A percentile compares a stretch with the other conserved stretches of the same genome.
Conservation (phyloP, 2,888 invertebrate genomes). For the Cephalotes varians region DNA sequence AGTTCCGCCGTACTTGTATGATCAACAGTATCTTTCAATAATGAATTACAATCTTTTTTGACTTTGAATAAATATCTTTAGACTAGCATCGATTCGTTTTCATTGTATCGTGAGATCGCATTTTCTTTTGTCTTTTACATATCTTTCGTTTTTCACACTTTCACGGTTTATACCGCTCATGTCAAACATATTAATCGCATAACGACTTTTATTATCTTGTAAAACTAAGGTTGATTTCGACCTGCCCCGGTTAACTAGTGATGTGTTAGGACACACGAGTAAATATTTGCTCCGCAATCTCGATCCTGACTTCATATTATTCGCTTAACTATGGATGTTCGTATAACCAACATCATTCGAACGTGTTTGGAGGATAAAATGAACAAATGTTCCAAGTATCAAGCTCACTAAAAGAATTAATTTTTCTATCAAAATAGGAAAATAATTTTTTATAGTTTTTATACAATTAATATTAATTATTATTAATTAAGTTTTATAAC, state of each 20-base stretch:
- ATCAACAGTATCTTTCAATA: constrained; percentile 57
- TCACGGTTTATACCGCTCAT: neutral
- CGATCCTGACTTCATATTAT: constrained; percentile 73
- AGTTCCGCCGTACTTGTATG: constrained; percentile 20
- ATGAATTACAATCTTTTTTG: constrained; percentile 37
- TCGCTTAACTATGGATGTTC: constrained; percentile 41
- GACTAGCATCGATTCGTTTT: neutral
- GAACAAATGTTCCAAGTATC: neutral
- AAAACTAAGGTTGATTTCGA: constrained; percentile 39
- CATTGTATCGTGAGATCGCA: neutral
- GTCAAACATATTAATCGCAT: constrained; percentile 55
- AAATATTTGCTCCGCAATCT: constrained; percentile 80
- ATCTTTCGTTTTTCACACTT: neutral
- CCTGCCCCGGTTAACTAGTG: constrained; percentile 26
- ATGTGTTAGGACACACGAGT: constrained; percentile 74
- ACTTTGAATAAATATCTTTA: constrained; percentile 33
- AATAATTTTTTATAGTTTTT: neutral
- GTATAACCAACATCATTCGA: neutral
- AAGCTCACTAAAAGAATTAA: neutral
- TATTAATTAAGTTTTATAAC: neutral
- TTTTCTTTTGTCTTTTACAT: neutral
- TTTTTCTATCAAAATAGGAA: neutral
- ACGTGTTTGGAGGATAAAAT: neutral
- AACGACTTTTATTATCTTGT: neutral
- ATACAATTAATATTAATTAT: neutral